Conservation (phyloP, 1,140 invertebrate genomes). For the Drosophila pectinifera region DNA sequence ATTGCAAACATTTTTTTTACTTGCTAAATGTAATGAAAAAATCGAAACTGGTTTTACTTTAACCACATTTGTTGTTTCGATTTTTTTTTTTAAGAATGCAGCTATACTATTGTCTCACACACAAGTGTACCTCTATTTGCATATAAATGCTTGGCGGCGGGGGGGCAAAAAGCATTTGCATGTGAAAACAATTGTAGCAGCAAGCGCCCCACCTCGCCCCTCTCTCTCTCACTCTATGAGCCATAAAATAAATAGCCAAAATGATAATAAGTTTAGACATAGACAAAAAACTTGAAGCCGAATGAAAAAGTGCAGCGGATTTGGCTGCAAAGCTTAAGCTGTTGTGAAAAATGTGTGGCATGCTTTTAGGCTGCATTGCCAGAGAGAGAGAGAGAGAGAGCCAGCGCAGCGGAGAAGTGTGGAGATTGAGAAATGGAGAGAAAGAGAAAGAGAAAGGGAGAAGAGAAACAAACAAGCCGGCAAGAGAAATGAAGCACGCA, state of each 20-base stretch:
- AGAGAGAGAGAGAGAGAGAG: not conserved
- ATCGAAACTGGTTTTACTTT: not conserved
- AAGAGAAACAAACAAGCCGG: slow-evolving; percentile 31
- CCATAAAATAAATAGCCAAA: slow-evolving; percentile 82
- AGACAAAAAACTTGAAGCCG: slow-evolving; percentile 80
- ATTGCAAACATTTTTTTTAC: too few relatives aligned
- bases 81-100: not conserved
- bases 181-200: slow-evolving; percentile 77
- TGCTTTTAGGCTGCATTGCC: slow-evolving; percentile 75
- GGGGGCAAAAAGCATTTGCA: slow-evolving; percentile 62
- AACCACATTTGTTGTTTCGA: too few relatives aligned
- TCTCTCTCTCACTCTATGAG: slow-evolving; percentile 15
- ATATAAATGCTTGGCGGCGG: slow-evolving; percentile 72
- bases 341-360: slow-evolving; percentile 77
- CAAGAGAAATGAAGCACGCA: slow-evolving; percentile 41
- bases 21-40: too few relatives aligned
- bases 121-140: slow-evolving; percentile 66
- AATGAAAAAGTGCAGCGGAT: slow-evolving; percentile 81
- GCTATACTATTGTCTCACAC: slow-evolving; percentile 5
- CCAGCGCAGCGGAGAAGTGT: not conserved
- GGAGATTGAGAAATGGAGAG: slow-evolving; percentile 16
- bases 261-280: slow-evolving; percentile 81
- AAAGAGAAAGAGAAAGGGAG: not conserved
- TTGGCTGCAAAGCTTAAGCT: slow-evolving; percentile 73
- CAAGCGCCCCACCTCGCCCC: not conserved